Conservation (phyloP, 2,888 invertebrate species). For the Lottia scabra region DNA sequence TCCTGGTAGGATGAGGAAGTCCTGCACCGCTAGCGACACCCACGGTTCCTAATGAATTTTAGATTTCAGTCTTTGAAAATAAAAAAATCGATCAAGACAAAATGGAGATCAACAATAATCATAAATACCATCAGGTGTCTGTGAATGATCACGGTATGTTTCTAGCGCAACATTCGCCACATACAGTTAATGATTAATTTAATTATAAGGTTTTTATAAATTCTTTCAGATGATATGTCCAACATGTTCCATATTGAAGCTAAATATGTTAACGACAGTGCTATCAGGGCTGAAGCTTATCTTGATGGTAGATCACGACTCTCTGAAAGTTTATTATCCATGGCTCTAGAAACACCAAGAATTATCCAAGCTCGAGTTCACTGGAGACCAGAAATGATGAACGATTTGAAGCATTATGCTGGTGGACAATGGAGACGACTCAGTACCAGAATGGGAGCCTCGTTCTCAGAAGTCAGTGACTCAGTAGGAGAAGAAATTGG, state of each 20-base stretch:
- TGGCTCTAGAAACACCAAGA: slow-evolving; percentile 47
- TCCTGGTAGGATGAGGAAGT: background rate
- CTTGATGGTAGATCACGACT: slow-evolving; percentile 33
- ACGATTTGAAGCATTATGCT: slow-evolving; percentile 33
- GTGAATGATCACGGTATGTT: too few relatives aligned
- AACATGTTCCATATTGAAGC: slow-evolving; percentile 48
- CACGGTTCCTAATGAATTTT: too few relatives aligned
- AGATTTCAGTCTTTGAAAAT: too few relatives aligned
- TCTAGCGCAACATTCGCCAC: too few relatives aligned
- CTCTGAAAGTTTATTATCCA: slow-evolving; percentile 41
- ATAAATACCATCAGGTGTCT: too few relatives aligned
- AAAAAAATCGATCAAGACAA: too few relatives aligned
- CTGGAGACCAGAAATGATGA: slow-evolving; percentile 48
- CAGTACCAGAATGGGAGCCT: background rate
- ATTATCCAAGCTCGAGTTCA: slow-evolving; percentile 50
- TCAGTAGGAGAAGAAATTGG: slow-evolving; percentile 16
- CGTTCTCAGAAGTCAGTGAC: background rate
- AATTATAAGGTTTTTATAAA: too few relatives aligned
- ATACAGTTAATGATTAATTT: too few relatives aligned
- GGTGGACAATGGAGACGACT: background rate
- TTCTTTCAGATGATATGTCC: slow-evolving; percentile 40
- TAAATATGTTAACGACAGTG: slow-evolving; percentile 44
- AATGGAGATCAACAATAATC: too few relatives aligned
- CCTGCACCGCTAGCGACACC: too few relatives aligned
- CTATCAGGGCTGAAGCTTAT: slow-evolving; percentile 43